Percentiles rank a stretch among this genome's conserved stretches.
phyloP scores from a whole-genome alignment of 2,888 invertebrate species.

The Trachelus stipa region DNA sequence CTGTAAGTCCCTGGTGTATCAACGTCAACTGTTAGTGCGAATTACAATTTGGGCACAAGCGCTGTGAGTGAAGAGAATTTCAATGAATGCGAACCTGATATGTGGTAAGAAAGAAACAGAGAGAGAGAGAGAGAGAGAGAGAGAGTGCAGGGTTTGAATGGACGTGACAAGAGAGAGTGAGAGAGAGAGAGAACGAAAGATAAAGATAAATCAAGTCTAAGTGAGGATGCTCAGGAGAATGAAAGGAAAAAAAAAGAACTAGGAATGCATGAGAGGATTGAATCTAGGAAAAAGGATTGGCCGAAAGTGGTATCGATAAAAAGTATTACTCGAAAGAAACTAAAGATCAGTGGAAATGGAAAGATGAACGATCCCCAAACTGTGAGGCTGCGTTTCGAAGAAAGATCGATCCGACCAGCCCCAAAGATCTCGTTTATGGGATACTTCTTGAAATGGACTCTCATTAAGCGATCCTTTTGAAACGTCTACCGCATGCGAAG shows the following conservation, averaged over 20 bases:
- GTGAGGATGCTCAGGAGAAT: constrained; percentile 12
- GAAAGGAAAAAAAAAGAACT: constrained; percentile 16
- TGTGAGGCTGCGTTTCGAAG: background rate
- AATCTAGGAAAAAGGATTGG: constrained; percentile 40
- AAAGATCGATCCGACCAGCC: background rate
- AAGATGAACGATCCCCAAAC: background rate
- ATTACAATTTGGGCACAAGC: constrained; percentile 35
- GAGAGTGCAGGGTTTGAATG: background rate
- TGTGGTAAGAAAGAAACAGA: constrained; percentile 1
- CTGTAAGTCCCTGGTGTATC: constrained; percentile 71
- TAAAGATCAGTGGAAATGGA: constrained; percentile 2
- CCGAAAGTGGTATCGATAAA: background rate
- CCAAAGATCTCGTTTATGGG: background rate
- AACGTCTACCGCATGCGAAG: background rate
- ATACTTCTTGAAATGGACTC: background rate
- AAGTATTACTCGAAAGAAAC: background rate
- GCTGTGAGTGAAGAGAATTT: constrained; percentile 24
- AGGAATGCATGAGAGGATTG: constrained; percentile 44
- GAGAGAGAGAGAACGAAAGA: constrained; percentile 18
- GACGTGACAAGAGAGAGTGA: constrained; percentile 6
- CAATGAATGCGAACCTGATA: constrained; percentile 19
- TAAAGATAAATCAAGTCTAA: constrained; percentile 23
- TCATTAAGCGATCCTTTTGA: background rate
- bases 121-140: background rate
- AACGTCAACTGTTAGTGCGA: constrained; percentile 34